Percentiles rank a stretch among this genome's conserved stretches.
phyloP scores from a whole-genome alignment of 2,888 invertebrate genomes.

The Pyrrhosoma nymphula region DNA sequence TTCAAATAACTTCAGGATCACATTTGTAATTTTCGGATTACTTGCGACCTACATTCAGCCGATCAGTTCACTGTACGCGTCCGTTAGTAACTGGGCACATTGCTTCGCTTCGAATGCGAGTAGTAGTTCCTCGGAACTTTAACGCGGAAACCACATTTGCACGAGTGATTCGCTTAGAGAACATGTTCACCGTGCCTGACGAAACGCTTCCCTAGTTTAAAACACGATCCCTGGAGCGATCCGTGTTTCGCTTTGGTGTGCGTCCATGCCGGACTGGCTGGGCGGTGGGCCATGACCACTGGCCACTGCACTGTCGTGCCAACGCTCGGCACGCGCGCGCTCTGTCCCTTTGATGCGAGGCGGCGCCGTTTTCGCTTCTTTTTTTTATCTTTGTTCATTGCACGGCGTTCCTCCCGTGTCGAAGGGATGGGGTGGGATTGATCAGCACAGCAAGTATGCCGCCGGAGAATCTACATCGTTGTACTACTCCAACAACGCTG shows the following conservation, averaged over 20 bases:
- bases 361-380: neutral
- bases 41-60: neutral
- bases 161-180: neutral
- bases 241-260: neutral
- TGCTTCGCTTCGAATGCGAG: neutral
- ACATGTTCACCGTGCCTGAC: slow-evolving; percentile 1
- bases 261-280: neutral
- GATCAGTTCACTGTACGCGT: neutral
- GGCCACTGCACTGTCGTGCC: neutral
- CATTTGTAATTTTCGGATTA: too few species aligned
- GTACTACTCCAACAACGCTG: neutral
- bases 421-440: neutral
- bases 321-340: neutral
- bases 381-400: neutral
- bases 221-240: neutral
- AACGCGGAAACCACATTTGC: neutral
- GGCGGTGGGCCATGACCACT: neutral
- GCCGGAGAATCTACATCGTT: neutral
- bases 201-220: neutral
- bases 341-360: neutral
- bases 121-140: neutral
- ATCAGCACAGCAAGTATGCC: slow-evolving; percentile 31
- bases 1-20: too few species aligned
- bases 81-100: neutral
- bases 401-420: neutral